Evolutionary conservation across 2,797 vertebrate species (phyloP).

Genomic region (Notolepis coatsorum): DNA sequence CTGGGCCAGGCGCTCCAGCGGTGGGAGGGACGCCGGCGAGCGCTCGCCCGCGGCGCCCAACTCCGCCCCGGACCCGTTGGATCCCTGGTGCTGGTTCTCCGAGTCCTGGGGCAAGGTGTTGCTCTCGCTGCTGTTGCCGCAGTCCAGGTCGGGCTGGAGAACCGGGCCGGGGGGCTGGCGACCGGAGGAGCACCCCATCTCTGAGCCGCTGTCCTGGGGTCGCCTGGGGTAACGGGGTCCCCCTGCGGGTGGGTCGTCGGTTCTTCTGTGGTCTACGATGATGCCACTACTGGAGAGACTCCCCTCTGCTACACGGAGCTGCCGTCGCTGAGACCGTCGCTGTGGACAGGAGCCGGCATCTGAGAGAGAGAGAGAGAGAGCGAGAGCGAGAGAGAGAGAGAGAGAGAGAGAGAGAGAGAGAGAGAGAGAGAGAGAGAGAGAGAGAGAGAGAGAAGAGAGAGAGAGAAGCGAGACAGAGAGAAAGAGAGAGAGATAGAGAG

Average conservation of each 20-base stretch:
- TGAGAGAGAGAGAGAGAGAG: too few species aligned
- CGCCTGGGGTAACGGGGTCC: neutral
- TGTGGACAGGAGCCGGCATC: too few species aligned
- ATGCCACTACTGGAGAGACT: too few species aligned
- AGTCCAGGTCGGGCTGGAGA: conserved; percentile 72
- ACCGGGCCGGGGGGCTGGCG: conserved; percentile 80
- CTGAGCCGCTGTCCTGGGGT: conserved; percentile 38
- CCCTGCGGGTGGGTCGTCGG: conserved; percentile 4
- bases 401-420: too few species aligned
- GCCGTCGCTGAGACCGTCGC: too few species aligned
- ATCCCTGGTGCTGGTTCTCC: conserved; percentile 58
- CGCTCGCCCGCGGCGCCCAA: conserved; percentile 31
- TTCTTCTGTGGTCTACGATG: too few species aligned
- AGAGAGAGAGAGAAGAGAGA: too few species aligned
- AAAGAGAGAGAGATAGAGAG: too few species aligned
- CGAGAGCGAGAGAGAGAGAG: too few species aligned
- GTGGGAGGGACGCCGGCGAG: conserved; percentile 80
- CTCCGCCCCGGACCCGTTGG: conserved; percentile 33
- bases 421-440: too few species aligned
- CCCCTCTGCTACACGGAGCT: too few species aligned
- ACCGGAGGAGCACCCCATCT: conserved; percentile 91
- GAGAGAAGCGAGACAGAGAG: too few species aligned
- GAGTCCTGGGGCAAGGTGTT: conserved; percentile 66
- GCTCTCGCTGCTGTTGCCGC: conserved; percentile 52
- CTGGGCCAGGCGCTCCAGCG: conserved; percentile 88